Percentiles rank a stretch among this genome's conserved stretches.
These are phyloP conservation scores for Nebria brevicollis DNA, from an alignment of 2,888 invertebrate genomes.

Conservation along the genomic window DNA sequence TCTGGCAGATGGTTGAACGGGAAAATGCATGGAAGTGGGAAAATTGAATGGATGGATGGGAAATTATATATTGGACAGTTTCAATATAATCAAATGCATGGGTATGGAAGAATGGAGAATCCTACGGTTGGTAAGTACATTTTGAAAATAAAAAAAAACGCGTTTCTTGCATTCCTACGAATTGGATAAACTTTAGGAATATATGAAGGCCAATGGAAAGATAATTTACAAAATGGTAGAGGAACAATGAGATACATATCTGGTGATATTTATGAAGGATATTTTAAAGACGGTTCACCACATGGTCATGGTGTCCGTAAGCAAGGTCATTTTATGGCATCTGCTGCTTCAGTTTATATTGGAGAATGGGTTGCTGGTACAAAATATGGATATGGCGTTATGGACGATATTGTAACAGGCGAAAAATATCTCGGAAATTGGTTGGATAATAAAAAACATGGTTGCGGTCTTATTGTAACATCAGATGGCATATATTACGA, in stretches of 20 bases:
- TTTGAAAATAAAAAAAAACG: too few species aligned
- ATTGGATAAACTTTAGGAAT: constrained; percentile 64
- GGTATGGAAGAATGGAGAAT: constrained; percentile 76
- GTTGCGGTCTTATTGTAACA: constrained; percentile 86
- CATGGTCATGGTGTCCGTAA: constrained; percentile 88
- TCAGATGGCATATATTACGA: constrained; percentile 92
- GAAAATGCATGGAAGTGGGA: constrained; percentile 85
- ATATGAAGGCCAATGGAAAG: constrained; percentile 85
- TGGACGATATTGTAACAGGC: constrained; percentile 86
- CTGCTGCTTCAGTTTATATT: constrained; percentile 83
- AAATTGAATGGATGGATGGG: constrained; percentile 84
- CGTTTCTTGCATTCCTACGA: too few species aligned
- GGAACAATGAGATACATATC: constrained; percentile 79
- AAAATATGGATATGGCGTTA: constrained; percentile 87
- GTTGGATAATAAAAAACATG: constrained; percentile 85
- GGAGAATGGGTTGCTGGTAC: constrained; percentile 86
- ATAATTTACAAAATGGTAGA: constrained; percentile 84
- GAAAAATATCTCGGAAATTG: constrained; percentile 93
- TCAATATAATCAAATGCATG: constrained; percentile 77
- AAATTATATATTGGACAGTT: constrained; percentile 84
- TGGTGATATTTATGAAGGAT: constrained; percentile 87
- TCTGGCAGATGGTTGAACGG: constrained; percentile 85
- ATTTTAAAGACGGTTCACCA: constrained; percentile 84
- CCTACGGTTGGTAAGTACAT: constrained; percentile 67
- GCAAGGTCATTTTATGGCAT: constrained; percentile 80